A percentile compares a stretch with the other conserved stretches of the same genome.
Conservation (phyloP, 2,888 invertebrate species). For the Ophion ventricosus region DNA sequence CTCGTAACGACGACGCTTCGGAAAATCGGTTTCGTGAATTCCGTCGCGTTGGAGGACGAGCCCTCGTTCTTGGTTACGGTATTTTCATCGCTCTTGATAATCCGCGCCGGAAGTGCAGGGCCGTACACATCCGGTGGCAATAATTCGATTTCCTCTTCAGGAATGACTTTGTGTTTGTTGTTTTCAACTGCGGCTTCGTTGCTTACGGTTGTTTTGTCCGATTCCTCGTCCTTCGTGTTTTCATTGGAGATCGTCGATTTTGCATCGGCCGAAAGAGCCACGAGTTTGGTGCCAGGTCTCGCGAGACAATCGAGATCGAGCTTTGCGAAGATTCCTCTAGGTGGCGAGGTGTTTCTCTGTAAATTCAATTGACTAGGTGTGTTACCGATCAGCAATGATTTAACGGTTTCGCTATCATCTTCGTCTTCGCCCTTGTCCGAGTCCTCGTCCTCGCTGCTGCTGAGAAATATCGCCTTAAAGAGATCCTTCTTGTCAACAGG, state of each 20-base stretch:
- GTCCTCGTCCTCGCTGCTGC: constrained; percentile 89
- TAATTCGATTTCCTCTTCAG: constrained; percentile 37
- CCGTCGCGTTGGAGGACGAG: constrained; percentile 38
- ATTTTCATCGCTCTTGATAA: constrained; percentile 64
- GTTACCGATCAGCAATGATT: constrained; percentile 78
- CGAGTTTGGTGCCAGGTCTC: constrained; percentile 47
- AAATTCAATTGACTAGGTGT: constrained; percentile 84
- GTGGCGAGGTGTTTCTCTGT: constrained; percentile 88
- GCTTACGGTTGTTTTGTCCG: constrained; percentile 13
- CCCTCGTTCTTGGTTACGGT: constrained; percentile 8
- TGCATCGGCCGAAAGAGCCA: neutral
- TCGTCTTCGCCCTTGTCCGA: constrained; percentile 79
- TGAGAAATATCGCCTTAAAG: constrained; percentile 95
- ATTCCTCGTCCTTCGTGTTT: constrained; percentile 4
- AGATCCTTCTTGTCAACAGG: constrained; percentile 89
- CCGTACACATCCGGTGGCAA: constrained; percentile 84
- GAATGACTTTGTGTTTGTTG: neutral
- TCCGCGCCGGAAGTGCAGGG: constrained; percentile 85
- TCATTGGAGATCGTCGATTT: neutral
- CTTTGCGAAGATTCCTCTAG: constrained; percentile 89
- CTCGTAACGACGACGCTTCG: constrained; percentile 73
- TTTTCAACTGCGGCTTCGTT: constrained; percentile 28
- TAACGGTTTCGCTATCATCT: constrained; percentile 74
- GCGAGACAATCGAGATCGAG: constrained; percentile 86
- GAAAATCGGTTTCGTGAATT: constrained; percentile 71